phyloP scores from a whole-genome alignment of 2,888 invertebrate genomes.

The Thymelicus lineola region DNA sequence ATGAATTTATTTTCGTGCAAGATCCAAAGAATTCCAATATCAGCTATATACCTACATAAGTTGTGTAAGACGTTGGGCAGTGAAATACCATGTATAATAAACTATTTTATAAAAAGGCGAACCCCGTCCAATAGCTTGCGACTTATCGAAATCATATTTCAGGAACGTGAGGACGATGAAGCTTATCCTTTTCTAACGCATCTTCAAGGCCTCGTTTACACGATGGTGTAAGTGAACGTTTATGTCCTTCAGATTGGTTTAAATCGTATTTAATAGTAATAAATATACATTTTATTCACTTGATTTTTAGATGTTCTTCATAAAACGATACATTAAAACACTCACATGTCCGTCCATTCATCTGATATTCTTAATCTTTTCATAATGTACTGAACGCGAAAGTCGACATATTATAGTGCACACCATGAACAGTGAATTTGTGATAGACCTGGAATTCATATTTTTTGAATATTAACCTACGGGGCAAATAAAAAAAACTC shows the following conservation, averaged over 20 bases:
- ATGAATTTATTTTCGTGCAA: not conserved
- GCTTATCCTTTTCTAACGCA: conserved; percentile 77
- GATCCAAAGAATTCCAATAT: conserved; percentile 8
- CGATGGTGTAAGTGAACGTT: not conserved
- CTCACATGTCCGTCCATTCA: too few species aligned
- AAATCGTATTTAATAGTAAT: too few species aligned
- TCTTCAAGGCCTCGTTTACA: conserved; percentile 67
- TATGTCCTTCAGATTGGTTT: not conserved
- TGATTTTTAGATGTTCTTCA: too few species aligned
- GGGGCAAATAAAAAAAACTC: too few species aligned
- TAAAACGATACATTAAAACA: too few species aligned
- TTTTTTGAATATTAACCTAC: too few species aligned
- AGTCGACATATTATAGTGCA: too few species aligned
- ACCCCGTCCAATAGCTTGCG: conserved; percentile 77
- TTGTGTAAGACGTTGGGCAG: conserved; percentile 21
- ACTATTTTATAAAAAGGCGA: conserved; percentile 72
- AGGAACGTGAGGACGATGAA: conserved; percentile 78
- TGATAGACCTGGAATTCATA: too few species aligned
- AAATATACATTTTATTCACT: too few species aligned
- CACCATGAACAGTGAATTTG: too few species aligned
- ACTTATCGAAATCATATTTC: conserved; percentile 84
- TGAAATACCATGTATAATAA: conserved; percentile 71
- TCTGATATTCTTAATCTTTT: too few species aligned
- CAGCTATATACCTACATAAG: conserved; percentile 12
- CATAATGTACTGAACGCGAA: too few species aligned